phyloP scores from a whole-genome alignment of 2,797 vertebrate species.

The Mionectes olivaceus region DNA sequence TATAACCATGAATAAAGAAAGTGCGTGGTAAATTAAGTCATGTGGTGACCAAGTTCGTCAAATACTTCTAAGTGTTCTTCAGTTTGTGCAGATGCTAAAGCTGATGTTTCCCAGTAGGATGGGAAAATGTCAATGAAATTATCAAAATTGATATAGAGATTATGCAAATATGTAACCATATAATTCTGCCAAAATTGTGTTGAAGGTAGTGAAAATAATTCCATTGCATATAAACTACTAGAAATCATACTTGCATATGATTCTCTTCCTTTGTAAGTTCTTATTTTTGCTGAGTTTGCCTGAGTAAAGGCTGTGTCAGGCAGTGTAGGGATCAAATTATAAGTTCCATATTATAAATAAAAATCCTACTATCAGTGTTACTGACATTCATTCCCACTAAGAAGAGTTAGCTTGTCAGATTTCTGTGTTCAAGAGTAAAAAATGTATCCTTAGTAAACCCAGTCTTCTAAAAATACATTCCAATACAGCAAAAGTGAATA shows the following conservation, averaged over 20 bases:
- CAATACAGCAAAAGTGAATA: background rate
- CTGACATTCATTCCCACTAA: background rate
- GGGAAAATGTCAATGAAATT: background rate
- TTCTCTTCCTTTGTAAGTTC: background rate
- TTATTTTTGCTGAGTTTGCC: background rate
- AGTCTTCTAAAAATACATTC: background rate
- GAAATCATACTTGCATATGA: background rate
- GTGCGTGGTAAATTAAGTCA: background rate
- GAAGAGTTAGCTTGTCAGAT: background rate
- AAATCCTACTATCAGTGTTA: background rate
- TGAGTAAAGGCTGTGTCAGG: background rate
- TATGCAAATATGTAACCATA: background rate
- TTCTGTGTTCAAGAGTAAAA: background rate
- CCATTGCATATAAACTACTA: background rate
- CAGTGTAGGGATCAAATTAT: background rate
- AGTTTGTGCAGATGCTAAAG: conserved; percentile 3
- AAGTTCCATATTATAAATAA: background rate
- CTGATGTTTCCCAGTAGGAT: background rate
- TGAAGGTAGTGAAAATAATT: background rate
- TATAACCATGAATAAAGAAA: background rate
- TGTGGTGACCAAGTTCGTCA: background rate
- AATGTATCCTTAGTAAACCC: background rate
- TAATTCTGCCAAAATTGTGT: background rate
- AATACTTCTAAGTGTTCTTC: background rate
- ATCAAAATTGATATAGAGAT: background rate